A percentile compares a stretch with the other conserved stretches of the same genome.
Conservation (phyloP, 2,797 vertebrate species). For the Centropyge bicolor region DNA sequence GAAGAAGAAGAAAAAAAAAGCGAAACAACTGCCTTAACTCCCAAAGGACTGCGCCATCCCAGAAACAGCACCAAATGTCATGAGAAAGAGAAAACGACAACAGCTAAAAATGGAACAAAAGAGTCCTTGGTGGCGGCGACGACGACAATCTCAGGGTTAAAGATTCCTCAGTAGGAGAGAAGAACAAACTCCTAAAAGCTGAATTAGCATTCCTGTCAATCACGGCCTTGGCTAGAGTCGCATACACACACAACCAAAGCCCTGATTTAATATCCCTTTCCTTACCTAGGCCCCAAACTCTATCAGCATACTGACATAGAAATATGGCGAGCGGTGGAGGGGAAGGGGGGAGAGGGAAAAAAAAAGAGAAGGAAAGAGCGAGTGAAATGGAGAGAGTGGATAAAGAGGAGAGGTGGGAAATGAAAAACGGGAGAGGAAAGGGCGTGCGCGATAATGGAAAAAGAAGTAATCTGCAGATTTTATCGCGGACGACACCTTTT, state of each 20-base stretch:
- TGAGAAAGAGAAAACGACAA: constrained; percentile 76
- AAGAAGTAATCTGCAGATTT: constrained; percentile 72
- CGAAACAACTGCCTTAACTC: constrained; percentile 60
- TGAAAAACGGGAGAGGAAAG: constrained; percentile 67
- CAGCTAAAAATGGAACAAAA: constrained; percentile 78
- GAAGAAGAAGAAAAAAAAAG: constrained; percentile 12
- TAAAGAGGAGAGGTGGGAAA: constrained; percentile 66
- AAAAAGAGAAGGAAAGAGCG: constrained; percentile 20
- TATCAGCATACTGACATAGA: constrained; percentile 74
- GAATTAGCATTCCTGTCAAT: constrained; percentile 84
- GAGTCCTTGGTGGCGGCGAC: constrained; percentile 58
- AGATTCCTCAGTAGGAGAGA: constrained; percentile 70
- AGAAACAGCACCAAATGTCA: constrained; percentile 79
- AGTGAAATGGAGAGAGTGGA: constrained; percentile 62
- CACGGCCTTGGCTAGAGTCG: constrained; percentile 60
- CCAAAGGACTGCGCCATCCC: constrained; percentile 61
- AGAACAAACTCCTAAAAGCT: constrained; percentile 79
- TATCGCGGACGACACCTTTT: constrained; percentile 68
- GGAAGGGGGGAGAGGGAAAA: neutral
- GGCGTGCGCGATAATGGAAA: constrained; percentile 69
- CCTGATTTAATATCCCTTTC: constrained; percentile 77
- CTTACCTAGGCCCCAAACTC: constrained; percentile 76
- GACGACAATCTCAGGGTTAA: constrained; percentile 75
- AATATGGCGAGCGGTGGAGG: constrained; percentile 59
- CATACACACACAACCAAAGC: constrained; percentile 61